Percentiles rank a stretch among this genome's conserved stretches.
phyloP scores from a whole-genome alignment of 1,140 invertebrate species.

The Caenorhabditis briggsae region DNA sequence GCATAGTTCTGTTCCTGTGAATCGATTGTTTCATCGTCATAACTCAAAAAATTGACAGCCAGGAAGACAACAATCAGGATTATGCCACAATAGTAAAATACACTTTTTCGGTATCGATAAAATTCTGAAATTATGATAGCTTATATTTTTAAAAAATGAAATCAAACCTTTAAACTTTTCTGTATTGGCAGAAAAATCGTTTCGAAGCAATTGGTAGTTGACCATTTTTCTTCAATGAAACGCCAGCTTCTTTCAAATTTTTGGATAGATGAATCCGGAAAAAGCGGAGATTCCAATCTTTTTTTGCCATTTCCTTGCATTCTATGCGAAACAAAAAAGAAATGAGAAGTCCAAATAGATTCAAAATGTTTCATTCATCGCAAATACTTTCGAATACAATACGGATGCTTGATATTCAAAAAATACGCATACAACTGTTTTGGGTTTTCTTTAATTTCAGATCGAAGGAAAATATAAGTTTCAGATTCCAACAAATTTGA shows the following conservation, averaged over 20 bases:
- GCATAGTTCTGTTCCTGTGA: background rate
- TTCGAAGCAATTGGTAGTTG: background rate
- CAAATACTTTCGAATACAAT: constrained; percentile 6
- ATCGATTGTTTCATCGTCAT: background rate
- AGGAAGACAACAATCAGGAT: background rate
- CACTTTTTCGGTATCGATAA: background rate
- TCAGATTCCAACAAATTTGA: background rate
- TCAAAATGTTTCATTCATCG: constrained; percentile 14
- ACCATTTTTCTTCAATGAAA: constrained; percentile 7
- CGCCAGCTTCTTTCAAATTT: background rate
- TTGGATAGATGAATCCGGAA: constrained; percentile 5
- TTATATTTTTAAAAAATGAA: background rate
- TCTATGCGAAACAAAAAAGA: background rate
- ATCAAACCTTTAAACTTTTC: background rate
- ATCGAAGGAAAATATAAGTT: background rate
- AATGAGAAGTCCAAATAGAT: background rate
- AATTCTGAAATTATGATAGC: background rate
- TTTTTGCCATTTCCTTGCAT: background rate
- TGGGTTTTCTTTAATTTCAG: background rate
- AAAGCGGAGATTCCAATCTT: constrained; percentile 21
- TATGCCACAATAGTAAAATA: background rate
- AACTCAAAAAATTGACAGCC: background rate
- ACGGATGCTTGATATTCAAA: background rate
- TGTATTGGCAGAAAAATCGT: background rate
- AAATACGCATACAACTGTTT: background rate